Conservation (phyloP, 1,140 invertebrate genomes). For the Trissolcus basalis region DNA sequence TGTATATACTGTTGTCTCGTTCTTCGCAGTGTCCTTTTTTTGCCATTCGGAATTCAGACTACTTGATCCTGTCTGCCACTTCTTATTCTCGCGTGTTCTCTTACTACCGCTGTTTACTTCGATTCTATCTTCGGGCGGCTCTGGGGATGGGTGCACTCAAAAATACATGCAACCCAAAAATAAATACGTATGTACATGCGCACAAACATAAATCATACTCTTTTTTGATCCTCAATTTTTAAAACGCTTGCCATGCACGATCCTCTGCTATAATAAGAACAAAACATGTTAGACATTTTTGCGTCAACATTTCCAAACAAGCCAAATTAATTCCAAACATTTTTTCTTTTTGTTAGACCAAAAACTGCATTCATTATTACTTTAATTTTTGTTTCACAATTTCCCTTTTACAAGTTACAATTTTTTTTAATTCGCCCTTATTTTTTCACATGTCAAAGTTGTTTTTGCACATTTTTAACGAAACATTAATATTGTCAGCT, state of each 20-base stretch:
- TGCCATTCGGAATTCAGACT: slow-evolving; percentile 43
- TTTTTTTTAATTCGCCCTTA: too few relatives aligned
- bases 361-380: too few relatives aligned
- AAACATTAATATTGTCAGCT: too few relatives aligned
- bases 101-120: slow-evolving; percentile 64
- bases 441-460: too few relatives aligned
- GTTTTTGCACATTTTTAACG: too few relatives aligned
- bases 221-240: slow-evolving; percentile 2
- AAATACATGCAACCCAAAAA: slow-evolving; percentile 31
- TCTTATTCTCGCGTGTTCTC: slow-evolving; percentile 59
- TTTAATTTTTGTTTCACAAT: too few relatives aligned
- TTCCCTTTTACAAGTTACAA: too few relatives aligned
- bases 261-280: too few relatives aligned
- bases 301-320: too few relatives aligned
- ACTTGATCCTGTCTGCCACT: slow-evolving; percentile 58
- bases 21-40: slow-evolving; percentile 44
- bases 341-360: too few relatives aligned
- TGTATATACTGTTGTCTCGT: slow-evolving; percentile 40
- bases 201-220: slow-evolving; percentile 12
- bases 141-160: slow-evolving; percentile 43
- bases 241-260: neutral
- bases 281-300: too few relatives aligned
- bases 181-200: slow-evolving; percentile 16
- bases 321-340: too few relatives aligned
- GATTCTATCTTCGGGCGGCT: slow-evolving; percentile 62